Conservation (phyloP, 2,888 invertebrate genomes). For the Exephanes ischioxanthus region DNA sequence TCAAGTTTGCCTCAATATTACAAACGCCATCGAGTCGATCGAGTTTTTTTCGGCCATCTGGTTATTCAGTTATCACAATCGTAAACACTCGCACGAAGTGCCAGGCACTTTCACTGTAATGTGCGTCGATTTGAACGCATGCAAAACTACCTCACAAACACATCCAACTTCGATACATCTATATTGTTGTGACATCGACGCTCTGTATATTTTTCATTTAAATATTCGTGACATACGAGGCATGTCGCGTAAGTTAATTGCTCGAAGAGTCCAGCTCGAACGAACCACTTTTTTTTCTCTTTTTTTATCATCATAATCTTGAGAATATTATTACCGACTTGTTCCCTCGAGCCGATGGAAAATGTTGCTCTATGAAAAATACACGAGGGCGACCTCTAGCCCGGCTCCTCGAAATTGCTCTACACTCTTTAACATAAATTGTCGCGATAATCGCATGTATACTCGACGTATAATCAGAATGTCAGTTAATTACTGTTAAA, state of each 20-base stretch:
- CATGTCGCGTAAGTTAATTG: constrained; percentile 36
- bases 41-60: constrained; percentile 16
- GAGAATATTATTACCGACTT: constrained; percentile 35
- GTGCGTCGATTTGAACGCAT: background rate
- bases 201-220: constrained; percentile 49
- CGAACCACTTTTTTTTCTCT: background rate
- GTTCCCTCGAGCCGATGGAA: constrained; percentile 13
- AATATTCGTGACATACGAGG: constrained; percentile 36
- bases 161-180: constrained; percentile 1
- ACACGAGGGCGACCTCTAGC: constrained; percentile 48
- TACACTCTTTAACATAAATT: constrained; percentile 26
- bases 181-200: background rate
- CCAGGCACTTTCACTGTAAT: background rate
- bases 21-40: background rate
- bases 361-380: constrained; percentile 57
- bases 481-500: constrained; percentile 7
- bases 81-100: background rate
- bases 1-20: background rate
- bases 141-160: constrained; percentile 40
- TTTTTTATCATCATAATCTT: constrained; percentile 18
- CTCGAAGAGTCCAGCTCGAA: background rate
- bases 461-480: constrained; percentile 1
- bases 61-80: constrained; percentile 30
- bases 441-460: background rate
- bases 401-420: constrained; percentile 53